Base-by-base conservation (phyloP, 2,797 vertebrate genomes). In the Nasua narica region DNA sequence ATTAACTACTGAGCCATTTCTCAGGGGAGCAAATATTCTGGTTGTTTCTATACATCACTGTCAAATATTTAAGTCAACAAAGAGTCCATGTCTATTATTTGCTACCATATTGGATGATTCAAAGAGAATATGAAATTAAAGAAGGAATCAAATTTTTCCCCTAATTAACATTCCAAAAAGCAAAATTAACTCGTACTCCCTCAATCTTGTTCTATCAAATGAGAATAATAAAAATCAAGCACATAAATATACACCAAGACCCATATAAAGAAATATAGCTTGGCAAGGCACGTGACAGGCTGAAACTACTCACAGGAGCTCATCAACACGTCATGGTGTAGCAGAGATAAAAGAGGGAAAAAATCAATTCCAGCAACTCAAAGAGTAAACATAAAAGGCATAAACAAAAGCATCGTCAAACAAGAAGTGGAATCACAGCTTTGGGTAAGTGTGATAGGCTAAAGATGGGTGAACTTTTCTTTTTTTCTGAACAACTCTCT, bases 141-240 rank as follows among this genome's bases (percentile, higher is more conserved):
- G 69, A 58, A 67, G 37, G 72, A 70, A 94, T 81, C 54, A 54
- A 29, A 82, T 60, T 87, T 69, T 67, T 95, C 46, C 7, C 74
- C 23, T 87, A 93, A 93, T 98, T 96, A 94, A 91, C 81, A 97
- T 96, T 96, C 82, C 88, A 96, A 91, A 74, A 62, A 89, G 82
- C 19, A 91, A 91, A 94, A 93, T 81, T 56, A 95, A 89, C 21
- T 77, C 37, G 35, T 4, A 32, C 16, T n/a, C 87, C 50, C 69
- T 85, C 69, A 43, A 32, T 93, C 79, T 94, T 74, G 14, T 72
- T 96, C 50, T 74, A 27, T 65, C 25, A 90, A 90, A 81, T 43
- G 62, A 90, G 48, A 70, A 91, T 25, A 83, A 86, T 70, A 90
- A 91, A 92, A 94, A 88, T 37, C 19, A 87, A 27, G 15, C 40